A percentile compares a stretch with the other conserved stretches of the same genome.
Conservation (phyloP, 2,113 vertebrate genomes). For the Callospermophilus lateralis region DNA sequence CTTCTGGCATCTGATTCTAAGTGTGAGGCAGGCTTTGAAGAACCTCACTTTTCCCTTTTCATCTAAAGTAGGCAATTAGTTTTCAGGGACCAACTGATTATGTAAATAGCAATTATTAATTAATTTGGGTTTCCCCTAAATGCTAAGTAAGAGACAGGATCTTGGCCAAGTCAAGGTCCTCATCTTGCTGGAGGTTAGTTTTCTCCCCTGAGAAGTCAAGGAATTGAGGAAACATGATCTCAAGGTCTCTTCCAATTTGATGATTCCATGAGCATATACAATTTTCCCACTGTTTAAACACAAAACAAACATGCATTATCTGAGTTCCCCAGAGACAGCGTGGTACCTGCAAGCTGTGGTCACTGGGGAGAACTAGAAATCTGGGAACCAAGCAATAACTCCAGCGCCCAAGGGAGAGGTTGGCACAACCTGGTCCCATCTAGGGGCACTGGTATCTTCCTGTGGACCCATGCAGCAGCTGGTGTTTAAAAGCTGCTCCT, state of each 20-base stretch:
- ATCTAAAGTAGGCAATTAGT: background rate
- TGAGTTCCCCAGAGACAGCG: background rate
- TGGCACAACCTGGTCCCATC: background rate
- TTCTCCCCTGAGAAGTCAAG: background rate
- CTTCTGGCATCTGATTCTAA: conserved; percentile 7
- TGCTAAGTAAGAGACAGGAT: conserved; percentile 18
- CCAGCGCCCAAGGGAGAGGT: background rate
- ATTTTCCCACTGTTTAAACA: background rate
- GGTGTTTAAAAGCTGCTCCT: background rate
- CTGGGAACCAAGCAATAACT: background rate
- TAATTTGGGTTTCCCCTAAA: background rate
- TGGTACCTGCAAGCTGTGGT: background rate
- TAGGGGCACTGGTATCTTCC: background rate
- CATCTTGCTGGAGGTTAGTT: conserved; percentile 27
- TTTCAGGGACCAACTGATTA: conserved; percentile 36
- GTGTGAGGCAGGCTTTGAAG: conserved; percentile 2
- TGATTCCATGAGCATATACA: background rate
- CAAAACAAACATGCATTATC: background rate
- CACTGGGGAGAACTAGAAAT: background rate
- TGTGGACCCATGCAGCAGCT: background rate
- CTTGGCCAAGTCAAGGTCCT: background rate
- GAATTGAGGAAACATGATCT: background rate
- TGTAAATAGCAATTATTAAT: background rate
- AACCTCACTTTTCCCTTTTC: background rate
- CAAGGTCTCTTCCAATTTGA: background rate